Base-by-base conservation (phyloP, 1,140 invertebrate species). In the Bombus difficillimus region DNA sequence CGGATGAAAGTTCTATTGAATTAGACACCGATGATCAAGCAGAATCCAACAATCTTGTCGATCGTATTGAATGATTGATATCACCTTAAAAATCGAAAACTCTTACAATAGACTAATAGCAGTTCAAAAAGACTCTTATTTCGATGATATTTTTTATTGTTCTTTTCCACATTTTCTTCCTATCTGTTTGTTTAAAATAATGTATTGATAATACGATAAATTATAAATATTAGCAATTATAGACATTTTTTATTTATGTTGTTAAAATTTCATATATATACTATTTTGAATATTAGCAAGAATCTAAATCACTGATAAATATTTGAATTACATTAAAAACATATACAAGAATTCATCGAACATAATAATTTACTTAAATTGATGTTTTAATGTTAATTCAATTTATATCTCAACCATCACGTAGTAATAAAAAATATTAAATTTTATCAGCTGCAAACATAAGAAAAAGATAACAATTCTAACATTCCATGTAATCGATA, bases 1-100 rank as follows among this genome's bases (percentile, higher is more conserved):
- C 94, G 13, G 94, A 95, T 74, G 94, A 91, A 68, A 95, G 94
- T 91, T 95, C 92, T 10, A 91, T 91, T 22, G 94, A 95, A 91
- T 74, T 92, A 53, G 94, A 95, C 32, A 93, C 91, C 2, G 94
- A 95, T 75, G 93, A 94, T 72, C 92, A 93, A 80, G 91, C 92
- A 39, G 92, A 94, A 90, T 93, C 91, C 10, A 94, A 83, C 76
- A 93, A 93, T 74, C 94, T 72, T 90, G 86, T 62, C 10, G 53
- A 57, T 71, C 47, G 77, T 72, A 79, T 32, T 5, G 68, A 85
- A 82, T 82, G 25, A 57, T 66, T 62, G 34, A 10, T 66, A 37
- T 71, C 18, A 18, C 32, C 32, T 68, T 59, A 41, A 41, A 66
- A 72, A 73, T 80, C 39, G 10, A 68, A 1, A 59, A 57, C 4